Evolutionary conservation across 1,140 invertebrate genomes (phyloP).

Genomic region (Metaphire vulgaris): DNA sequence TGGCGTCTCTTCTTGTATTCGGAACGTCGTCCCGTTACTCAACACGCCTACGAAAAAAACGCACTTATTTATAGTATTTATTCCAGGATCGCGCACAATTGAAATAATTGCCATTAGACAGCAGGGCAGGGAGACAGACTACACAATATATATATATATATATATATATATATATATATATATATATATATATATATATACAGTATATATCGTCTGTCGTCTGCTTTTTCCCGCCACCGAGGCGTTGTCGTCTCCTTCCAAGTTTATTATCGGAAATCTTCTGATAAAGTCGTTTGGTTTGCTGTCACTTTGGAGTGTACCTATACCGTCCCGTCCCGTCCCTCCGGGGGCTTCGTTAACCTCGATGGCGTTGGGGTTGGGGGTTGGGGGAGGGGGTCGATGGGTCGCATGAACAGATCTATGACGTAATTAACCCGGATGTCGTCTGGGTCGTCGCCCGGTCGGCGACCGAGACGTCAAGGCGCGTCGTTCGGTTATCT

Average conservation of each 20-base stretch:
- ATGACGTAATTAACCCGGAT: neutral
- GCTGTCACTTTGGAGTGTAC: neutral
- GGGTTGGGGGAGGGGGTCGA: neutral
- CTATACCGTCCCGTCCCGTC: neutral
- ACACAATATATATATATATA: too few relatives aligned
- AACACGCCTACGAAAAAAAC: too few relatives aligned
- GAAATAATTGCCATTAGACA: too few relatives aligned
- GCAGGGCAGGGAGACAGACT: too few relatives aligned
- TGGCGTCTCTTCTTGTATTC: too few relatives aligned
- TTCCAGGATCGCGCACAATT: too few relatives aligned
- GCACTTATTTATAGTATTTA: too few relatives aligned
- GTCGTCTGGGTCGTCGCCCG: neutral
- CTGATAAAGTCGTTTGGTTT: neutral
- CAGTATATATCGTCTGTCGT: too few relatives aligned
- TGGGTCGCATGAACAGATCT: neutral
- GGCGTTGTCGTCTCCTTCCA: neutral
- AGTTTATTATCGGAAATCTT: neutral
- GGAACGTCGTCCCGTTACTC: too few relatives aligned
- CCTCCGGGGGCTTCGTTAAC: neutral
- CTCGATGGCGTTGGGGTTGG: neutral
- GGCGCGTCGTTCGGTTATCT: neutral
- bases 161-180: too few relatives aligned
- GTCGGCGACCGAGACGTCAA: neutral
- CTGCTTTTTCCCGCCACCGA: neutral
- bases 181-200: too few relatives aligned